Evolutionary conservation across 2,888 invertebrate species (phyloP).

Genomic region (Abrostola tripartita): DNA sequence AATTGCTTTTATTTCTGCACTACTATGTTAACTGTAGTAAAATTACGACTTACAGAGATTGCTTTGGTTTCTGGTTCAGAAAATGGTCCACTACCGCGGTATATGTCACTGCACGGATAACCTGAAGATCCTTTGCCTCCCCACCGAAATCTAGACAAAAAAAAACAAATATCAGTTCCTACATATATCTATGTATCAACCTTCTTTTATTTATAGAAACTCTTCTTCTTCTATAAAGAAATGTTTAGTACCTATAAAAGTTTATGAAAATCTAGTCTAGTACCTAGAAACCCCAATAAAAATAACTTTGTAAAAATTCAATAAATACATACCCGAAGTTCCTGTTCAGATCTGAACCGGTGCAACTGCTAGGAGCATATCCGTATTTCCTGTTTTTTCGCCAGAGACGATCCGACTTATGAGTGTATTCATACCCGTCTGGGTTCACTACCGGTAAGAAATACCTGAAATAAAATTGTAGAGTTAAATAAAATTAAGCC

Average conservation of each 20-base stretch:
- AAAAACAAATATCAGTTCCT: not conserved
- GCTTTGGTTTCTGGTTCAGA: constrained; percentile 96
- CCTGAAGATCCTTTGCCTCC: constrained; percentile 95
- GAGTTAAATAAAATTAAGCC: not conserved
- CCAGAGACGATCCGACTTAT: constrained; percentile 94
- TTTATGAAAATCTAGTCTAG: too few species aligned
- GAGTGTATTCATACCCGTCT: constrained; percentile 96
- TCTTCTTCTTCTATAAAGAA: too few species aligned
- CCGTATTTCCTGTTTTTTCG: constrained; percentile 91
- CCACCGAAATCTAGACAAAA: constrained; percentile 91
- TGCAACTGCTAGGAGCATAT: constrained; percentile 87
- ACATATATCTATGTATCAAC: not conserved
- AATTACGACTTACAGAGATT: constrained; percentile 73
- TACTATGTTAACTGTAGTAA: not conserved
- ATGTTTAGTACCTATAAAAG: too few species aligned
- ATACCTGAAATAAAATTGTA: constrained; percentile 81
- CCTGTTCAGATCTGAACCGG: constrained; percentile 94
- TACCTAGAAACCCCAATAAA: too few species aligned
- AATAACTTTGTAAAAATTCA: not conserved
- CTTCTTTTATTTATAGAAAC: too few species aligned
- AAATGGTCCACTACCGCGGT: constrained; percentile 93
- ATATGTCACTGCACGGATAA: constrained; percentile 95
- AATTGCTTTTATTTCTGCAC: too few species aligned
- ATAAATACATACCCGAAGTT: constrained; percentile 91
- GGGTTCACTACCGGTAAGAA: constrained; percentile 93